phyloP scores from a whole-genome alignment of 2,797 vertebrate genomes.

The Eulemur albifrons region DNA sequence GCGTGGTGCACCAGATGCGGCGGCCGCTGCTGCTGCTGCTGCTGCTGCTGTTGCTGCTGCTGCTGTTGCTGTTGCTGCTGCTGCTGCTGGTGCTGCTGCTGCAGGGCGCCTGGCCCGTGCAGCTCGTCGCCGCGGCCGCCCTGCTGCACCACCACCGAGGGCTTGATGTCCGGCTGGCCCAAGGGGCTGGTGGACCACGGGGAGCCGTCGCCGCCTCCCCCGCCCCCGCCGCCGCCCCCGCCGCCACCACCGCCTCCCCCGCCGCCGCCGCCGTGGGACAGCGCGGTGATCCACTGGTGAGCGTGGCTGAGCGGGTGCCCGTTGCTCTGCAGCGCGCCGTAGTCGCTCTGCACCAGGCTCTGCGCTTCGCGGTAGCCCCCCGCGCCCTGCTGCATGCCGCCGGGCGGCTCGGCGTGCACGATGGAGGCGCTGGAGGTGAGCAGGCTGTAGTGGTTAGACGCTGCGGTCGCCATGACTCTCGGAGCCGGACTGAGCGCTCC shows the following conservation, averaged over 20 bases:
- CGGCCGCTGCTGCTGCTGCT: conserved; percentile 89
- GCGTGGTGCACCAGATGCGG: conserved; percentile 95
- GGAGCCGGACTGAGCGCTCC: conserved; percentile 95
- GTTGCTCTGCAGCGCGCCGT: conserved; percentile 95
- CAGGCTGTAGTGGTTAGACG: conserved; percentile 98
- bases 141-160: conserved; percentile 90
- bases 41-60: conserved; percentile 84
- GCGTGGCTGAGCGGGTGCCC: conserved; percentile 98
- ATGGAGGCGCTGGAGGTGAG: conserved; percentile 96
- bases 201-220: conserved; percentile 86
- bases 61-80: conserved; percentile 85
- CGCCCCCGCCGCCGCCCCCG: conserved; percentile 79
- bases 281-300: conserved; percentile 97
- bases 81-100: conserved; percentile 89
- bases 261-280: conserved; percentile 92
- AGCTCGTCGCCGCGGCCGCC: conserved; percentile 91
- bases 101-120: conserved; percentile 86
- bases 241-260: conserved; percentile 77
- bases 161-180: conserved; percentile 96
- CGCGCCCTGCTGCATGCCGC: conserved; percentile 95
- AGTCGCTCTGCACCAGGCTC: conserved; percentile 95
- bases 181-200: conserved; percentile 94
- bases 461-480: conserved; percentile 99
- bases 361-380: conserved; percentile 95
- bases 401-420: conserved; percentile 94